Evolutionary conservation across 2,888 invertebrate species (phyloP), one percentile per base, ranked within the genome.

Genomic region (Spisula subtruncata): DNA sequence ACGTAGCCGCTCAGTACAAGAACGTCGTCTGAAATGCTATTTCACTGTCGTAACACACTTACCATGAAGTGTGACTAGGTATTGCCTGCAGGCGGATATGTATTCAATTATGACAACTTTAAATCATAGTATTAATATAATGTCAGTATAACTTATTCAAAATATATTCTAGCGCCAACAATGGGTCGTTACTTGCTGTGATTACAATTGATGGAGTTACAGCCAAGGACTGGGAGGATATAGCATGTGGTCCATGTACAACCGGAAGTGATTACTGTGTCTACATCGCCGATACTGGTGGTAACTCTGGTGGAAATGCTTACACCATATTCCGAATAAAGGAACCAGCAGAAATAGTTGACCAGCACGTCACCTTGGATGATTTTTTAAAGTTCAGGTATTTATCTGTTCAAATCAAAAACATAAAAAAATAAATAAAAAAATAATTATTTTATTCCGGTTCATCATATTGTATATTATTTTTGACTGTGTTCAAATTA

Each of bases 201-300:
- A 56, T 79, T 60, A 51, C 46, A 0, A 88, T 93, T 54, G 88
- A 86, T 51, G 90, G 89, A 6, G 93, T 92, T 6, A 81, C 86
- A 1, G 87, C 80, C 25, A 83, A 85, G 10, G 93, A 93, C 48
- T 93, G 93, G 93, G 93, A 93, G 25, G 93, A 93, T 32, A 90
- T 93, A 0, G 93, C 93, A n/a, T 90, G 90, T 56, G 93, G 92
- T 18, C 92, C 92, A 0, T 93, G 93, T 87, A 88, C 83, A 25
- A 60, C 66, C 35, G 16, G 41, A 0, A 66, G 25, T 66, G 83
- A 83, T 20, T 5, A 66, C n/a, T 83, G 83, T 16, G 25, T 83
- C 25, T 83, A 83, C n/a, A 66, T 93, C 1, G 92, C 89, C 4
- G 93, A 93, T 48, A 91, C 88, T 16, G 92, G 93, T 5, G 93